Conservation (phyloP, 30 jellyfish, hydroid and myxozoan species). For the Aurelia sp. region DNA sequence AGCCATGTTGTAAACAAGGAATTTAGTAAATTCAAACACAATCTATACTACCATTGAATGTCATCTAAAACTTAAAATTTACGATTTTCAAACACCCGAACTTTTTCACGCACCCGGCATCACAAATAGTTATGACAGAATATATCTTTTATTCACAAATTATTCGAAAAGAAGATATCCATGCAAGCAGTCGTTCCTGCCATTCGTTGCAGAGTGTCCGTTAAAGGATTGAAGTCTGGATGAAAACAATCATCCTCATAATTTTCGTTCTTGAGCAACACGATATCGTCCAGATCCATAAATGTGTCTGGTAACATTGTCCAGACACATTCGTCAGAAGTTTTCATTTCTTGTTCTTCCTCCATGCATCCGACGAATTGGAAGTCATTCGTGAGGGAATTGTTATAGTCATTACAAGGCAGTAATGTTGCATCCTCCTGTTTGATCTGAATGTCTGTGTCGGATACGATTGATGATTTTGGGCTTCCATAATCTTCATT, state of each 20-base stretch:
- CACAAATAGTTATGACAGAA: no score
- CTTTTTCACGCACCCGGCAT: no score
- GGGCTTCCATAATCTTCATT: constrained; percentile 51
- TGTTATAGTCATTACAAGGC: background rate
- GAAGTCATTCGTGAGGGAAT: background rate
- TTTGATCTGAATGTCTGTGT: background rate
- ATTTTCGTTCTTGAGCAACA: background rate
- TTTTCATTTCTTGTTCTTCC: background rate
- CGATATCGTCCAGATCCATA: background rate
- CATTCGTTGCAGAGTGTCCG: background rate
- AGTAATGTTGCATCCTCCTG: constrained; percentile 10
- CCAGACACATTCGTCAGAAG: background rate
- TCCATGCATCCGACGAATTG: background rate
- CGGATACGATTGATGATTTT: background rate
- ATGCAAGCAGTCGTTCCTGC: background rate
- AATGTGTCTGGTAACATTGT: background rate
- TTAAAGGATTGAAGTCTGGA: background rate
- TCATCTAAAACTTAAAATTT: no score
- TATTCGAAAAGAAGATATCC: background rate
- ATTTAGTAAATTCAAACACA: no score
- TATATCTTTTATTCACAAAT: no score
- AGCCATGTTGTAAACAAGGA: no score
- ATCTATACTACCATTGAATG: no score
- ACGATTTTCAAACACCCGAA: no score
- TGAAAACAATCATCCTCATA: background rate